Conservation (phyloP, 1,140 invertebrate species). For the Schlechtendalia chinensis region DNA sequence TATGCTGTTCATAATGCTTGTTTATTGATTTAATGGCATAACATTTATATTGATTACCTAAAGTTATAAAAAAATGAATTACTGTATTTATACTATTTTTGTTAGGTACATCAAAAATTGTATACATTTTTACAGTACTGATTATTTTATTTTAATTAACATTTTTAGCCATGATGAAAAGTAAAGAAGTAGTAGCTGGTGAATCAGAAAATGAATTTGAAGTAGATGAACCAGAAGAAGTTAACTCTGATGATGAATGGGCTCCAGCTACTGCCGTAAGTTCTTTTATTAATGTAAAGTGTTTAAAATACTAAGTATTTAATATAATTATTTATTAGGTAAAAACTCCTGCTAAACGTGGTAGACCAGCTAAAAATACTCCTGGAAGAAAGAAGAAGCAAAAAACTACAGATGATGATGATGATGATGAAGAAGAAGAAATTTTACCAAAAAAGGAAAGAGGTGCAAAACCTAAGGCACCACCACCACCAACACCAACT, state of each 20-base stretch:
- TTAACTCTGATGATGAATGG: constrained; percentile 52
- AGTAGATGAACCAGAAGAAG: constrained; percentile 52
- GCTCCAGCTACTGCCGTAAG: constrained; percentile 50
- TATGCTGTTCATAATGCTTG: too few species aligned
- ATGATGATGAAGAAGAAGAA: constrained; percentile 50
- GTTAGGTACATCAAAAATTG: too few species aligned
- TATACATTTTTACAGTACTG: too few species aligned
- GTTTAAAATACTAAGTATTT: neutral
- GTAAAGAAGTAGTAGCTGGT: constrained; percentile 50
- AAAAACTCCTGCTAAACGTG: constrained; percentile 25
- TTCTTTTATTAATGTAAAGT: neutral
- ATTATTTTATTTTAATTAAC: too few species aligned
- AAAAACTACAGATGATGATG: constrained; percentile 45
- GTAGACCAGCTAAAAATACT: constrained; percentile 36
- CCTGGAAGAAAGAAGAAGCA: constrained; percentile 47
- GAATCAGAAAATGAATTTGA: constrained; percentile 53
- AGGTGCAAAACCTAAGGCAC: constrained; percentile 38
- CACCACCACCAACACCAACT: neutral
- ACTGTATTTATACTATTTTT: too few species aligned
- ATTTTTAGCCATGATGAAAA: constrained; percentile 35
- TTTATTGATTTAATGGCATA: too few species aligned
- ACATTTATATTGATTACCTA: too few species aligned
- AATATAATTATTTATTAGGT: constrained; percentile 32
- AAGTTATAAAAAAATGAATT: too few species aligned
- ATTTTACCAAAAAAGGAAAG: constrained; percentile 43